Evolutionary conservation across 2,113 vertebrate species (phyloP).

Genomic region (Clarias gariepinus): DNA sequence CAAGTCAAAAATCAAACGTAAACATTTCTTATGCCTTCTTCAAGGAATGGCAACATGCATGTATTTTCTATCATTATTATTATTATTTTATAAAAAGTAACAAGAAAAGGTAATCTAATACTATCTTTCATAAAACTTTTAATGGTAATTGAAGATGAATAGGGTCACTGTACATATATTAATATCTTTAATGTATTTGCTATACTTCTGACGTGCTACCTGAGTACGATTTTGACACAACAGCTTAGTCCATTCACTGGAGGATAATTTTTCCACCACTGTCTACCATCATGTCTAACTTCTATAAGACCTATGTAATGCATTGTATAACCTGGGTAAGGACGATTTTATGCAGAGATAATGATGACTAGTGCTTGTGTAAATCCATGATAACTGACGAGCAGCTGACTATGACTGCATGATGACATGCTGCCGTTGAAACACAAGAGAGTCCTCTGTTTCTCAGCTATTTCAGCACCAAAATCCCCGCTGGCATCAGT

Average conservation of each 20-base stretch:
- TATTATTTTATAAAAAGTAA: not conserved
- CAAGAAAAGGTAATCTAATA: not conserved
- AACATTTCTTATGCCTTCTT: not conserved
- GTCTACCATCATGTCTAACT: not conserved
- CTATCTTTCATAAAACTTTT: not conserved
- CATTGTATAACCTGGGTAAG: slow-evolving; percentile 14
- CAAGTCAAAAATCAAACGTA: not conserved
- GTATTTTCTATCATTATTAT: too few relatives aligned
- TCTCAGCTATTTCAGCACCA: slow-evolving; percentile 26
- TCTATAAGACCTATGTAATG: not conserved
- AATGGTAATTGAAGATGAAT: not conserved
- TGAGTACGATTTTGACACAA: not conserved
- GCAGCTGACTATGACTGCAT: slow-evolving; percentile 52
- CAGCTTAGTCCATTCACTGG: not conserved
- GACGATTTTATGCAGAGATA: slow-evolving; percentile 36
- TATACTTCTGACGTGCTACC: not conserved
- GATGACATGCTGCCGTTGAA: slow-evolving; percentile 43
- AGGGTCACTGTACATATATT: not conserved
- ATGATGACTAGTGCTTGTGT: slow-evolving; percentile 31
- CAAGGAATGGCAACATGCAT: too few relatives aligned
- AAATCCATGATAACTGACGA: slow-evolving; percentile 40
- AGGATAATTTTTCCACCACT: not conserved
- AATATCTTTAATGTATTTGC: not conserved
- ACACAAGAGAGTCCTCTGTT: slow-evolving; percentile 51
- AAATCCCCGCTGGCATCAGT: slow-evolving; percentile 25